A percentile compares a stretch with the other conserved stretches of the same genome.
These are phyloP conservation scores for Heliconius aoede DNA, from an alignment of 2,888 invertebrate genomes.

Conservation along the genomic window DNA sequence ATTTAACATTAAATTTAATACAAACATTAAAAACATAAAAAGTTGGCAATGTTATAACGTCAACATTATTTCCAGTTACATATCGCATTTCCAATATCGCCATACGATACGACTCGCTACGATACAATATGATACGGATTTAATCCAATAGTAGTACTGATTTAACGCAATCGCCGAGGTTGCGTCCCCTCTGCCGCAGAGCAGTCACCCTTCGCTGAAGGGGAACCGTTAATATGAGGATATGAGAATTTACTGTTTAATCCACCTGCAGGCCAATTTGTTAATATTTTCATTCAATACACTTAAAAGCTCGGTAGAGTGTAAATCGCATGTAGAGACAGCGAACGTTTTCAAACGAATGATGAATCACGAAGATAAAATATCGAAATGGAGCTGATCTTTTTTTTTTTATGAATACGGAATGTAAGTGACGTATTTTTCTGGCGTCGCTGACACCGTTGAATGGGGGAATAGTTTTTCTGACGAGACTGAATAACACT, in stretches of 20 bases:
- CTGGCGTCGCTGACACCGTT: constrained; percentile 22
- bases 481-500: constrained; percentile 28
- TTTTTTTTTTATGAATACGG: constrained; percentile 31
- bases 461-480: constrained; percentile 26
- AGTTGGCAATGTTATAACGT: not conserved
- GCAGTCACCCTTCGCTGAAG: constrained; percentile 75
- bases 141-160: constrained; percentile 79
- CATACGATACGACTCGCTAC: constrained; percentile 21
- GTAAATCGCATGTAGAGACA: constrained; percentile 57
- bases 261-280: constrained; percentile 82
- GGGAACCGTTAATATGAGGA: constrained; percentile 81
- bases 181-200: constrained; percentile 73
- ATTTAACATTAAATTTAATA: not conserved
- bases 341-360: constrained; percentile 48
- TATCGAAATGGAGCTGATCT: constrained; percentile 32
- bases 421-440: constrained; percentile 27
- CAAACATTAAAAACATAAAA: not conserved
- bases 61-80: not conserved
- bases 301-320: constrained; percentile 73
- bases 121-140: constrained; percentile 61
- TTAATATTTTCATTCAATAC: constrained; percentile 83
- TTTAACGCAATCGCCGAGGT: constrained; percentile 81
- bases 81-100: constrained; percentile 18
- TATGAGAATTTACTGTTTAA: constrained; percentile 84
- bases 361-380: constrained; percentile 37